Base-by-base conservation (phyloP, 2,888 invertebrate genomes). In the Napeogenes sylphis region DNA sequence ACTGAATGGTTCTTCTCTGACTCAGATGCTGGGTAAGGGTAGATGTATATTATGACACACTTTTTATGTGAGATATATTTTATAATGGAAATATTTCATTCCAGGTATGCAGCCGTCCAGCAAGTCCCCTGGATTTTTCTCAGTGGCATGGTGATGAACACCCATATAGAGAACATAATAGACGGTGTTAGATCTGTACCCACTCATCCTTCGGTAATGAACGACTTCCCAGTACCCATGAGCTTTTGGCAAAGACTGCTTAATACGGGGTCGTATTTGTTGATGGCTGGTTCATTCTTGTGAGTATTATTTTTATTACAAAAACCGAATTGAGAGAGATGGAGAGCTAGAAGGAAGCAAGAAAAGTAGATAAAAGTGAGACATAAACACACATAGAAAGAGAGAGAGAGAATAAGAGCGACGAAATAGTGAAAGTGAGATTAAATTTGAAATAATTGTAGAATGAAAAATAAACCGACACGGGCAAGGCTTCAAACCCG, bases 121-220 rank as follows among this genome's bases (percentile, higher is more conserved):
- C 73, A 78, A 61, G 82, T 70, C 0, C 85, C 85, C 0, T 85
- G 85, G 85, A 80, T 85, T 0, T 3, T 81, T 0, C 68, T 84
- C 3, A 75, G 72, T 53, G 75, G 80, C 0, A 69, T 73, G 0
- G 69, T 70, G 0, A 64, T 84, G 63, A 73, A 77, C 45, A 71
- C 81, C 0, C 56, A 65, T 6, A 47, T 77, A 0, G 83, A 85
- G 57, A 62, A 62, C 0, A 57, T 80, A 33, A 68, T 85, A 32
- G 84, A 83, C 14, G 79, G 77, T 2, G 76, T 81, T 0, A 67
- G 77, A 2, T 77, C 81, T 1, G 46, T 82, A 0, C 45, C 78
- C 0, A 77, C 76, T 0, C 30, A 78, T 0, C 85, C 85, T 0
- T 58, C 77, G 13, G 53, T 81, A 56, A 71, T 77, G 57, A 75